A percentile compares a stretch with the other conserved stretches of the same genome.
Conservation (phyloP, 2,113 vertebrate species). For the Catagonus wagneri region DNA sequence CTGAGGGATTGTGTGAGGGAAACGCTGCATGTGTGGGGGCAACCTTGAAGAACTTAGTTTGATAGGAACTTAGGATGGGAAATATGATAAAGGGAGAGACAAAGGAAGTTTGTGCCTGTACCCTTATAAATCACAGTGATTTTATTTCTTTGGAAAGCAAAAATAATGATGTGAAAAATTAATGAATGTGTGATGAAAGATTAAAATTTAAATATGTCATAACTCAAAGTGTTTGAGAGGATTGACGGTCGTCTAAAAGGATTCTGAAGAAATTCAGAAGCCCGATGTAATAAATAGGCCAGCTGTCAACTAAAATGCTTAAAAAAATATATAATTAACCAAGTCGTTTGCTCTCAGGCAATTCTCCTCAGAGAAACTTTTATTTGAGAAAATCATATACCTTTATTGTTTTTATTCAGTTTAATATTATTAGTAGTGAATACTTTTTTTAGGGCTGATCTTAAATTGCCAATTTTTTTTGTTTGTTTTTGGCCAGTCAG, state of each 20-base stretch:
- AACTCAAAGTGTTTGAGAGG: background rate
- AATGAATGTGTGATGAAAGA: background rate
- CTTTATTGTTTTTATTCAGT: background rate
- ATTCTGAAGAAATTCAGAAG: conserved; percentile 24
- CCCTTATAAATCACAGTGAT: background rate
- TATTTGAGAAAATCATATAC: background rate
- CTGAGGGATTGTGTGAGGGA: background rate
- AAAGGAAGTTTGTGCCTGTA: background rate
- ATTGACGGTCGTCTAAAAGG: background rate
- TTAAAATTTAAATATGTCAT: conserved; percentile 9
- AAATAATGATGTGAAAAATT: conserved; percentile 43
- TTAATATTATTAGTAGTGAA: background rate
- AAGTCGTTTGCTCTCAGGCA: background rate
- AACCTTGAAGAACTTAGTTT: background rate
- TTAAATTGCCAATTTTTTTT: conserved; percentile 45
- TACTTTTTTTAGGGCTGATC: background rate
- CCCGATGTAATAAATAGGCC: background rate
- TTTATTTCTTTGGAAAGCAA: background rate
- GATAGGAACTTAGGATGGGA: background rate
- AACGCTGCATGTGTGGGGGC: background rate
- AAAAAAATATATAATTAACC: background rate
- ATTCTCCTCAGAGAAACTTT: background rate
- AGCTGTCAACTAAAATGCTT: conserved; percentile 9
- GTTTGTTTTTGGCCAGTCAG: conserved; percentile 62
- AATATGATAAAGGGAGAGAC: background rate